Base-by-base conservation (phyloP, 35 echinoderm and acorn worm genomes). In the Nesometra sesokonis region DNA sequence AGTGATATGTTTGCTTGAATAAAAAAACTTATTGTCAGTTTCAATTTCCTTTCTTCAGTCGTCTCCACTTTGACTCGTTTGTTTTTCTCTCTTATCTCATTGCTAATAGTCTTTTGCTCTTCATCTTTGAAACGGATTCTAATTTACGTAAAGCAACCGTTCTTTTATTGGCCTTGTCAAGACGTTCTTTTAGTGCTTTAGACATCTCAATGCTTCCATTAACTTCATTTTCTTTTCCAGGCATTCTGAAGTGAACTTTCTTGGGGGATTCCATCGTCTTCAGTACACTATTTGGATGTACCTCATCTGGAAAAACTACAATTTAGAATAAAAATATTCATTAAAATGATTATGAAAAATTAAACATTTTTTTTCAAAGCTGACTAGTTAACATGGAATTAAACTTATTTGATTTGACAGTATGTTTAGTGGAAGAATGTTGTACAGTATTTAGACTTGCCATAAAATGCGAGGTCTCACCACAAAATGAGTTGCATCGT, bases 91-190 rank as follows among this genome's bases (percentile, higher is more conserved):
- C 36, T 88, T 57, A 94, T 76, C 89, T 82, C 94, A 91, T 97
- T 33, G 89, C 91, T 32, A 97, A 81, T 29, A 97, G 35, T 38
- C 91, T 89, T 85, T 93, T 97, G 85, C 95, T 97, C 46, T 93
- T 97, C 13, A 86, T 82, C 52, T 89, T 91, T 3, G 95, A 86
- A 35, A 89, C 84, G 32, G 76, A 29, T 84, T 97, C 95, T 32
- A 79, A 79, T 33, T 97, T 87, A 17, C 88, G 88, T 23, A 97
- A 77, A 32, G 92, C 92, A 11, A 85, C 78, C n/a, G 92, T 81
- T 77, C 95, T 88, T 33, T 94, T 35, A 33, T 97, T 97, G 0
- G 95, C 95, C 38, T 94, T 84, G 46, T 97, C 80, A 23, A 97
- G 87, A 78, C 95, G 88, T 34, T 94, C 86, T 77, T 93, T 87